Evolutionary conservation across 2,797 vertebrate genomes (phyloP), one percentile per base, ranked within the genome.

Genomic region (Semotilus atromaculatus): DNA sequence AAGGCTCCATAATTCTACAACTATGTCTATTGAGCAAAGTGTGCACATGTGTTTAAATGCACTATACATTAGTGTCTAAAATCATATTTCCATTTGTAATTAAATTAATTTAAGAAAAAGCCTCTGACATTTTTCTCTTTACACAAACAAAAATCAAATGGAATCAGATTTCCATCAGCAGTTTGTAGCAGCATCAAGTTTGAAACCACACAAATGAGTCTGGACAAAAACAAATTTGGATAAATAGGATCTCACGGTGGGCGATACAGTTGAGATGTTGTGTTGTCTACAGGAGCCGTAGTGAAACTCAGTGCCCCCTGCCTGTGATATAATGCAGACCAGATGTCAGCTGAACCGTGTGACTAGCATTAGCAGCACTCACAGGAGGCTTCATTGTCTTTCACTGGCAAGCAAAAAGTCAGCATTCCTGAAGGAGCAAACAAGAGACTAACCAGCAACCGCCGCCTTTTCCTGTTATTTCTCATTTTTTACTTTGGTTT

Each of bases 261-360:
- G 73, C 31, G 8, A 67, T 51, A 38, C 60, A 75, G 23, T 40
- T 31, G 21, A 58, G 70, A 74, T 74, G 34, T 72, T 48, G n/a
- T 38, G n/a, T 66, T 72, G 16, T 55, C 72, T 62, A 73, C 83
- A 77, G 0, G 66, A 82, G 79, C 78, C 79, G 62, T 66, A 81
- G 66, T 82, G 40, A 66, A 85, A 64, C 84, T 34, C 45, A 81
- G 88, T 87, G 88, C 43, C 36, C 62, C 82, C 58, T 76, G 80
- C 89, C 89, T 83, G 29, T 81, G 66, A 87, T 53, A 84, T 85
- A 89, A 90, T 78, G 40, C 64, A 76, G 86, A 86, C 81, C 88
- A 91, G 89, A 91, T 91, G 92, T 87, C 86, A 80, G 88, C 82
- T 38, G 19, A 85, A 87, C 31, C 86, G 29, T 90, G 87, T 86